Base-by-base conservation (phyloP, 2,888 invertebrate genomes). In the Drosophila putrida region DNA sequence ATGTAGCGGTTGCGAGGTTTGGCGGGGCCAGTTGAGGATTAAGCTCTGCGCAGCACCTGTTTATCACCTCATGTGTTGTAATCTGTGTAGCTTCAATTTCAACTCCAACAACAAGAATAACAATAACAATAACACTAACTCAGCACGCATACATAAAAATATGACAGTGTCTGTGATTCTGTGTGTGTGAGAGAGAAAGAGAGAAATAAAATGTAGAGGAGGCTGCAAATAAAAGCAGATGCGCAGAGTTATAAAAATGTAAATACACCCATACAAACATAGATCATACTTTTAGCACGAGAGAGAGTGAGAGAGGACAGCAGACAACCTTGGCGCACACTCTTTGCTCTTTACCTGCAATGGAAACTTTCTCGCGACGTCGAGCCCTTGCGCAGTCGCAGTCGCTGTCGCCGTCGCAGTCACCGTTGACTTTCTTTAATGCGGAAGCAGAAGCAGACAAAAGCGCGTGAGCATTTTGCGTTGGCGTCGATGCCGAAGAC, bases 51-150 rank as follows among this genome's bases (percentile, higher is more conserved):
- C 78, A 71, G 79, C 83, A 83, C 83, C 83, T 83, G 83, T 87
- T 83, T 84, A 83, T 84, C 83, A 83, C 83, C 78, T 84, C 75
- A 78, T 83, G 83, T 83, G 87, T 87, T 83, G 83, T 83, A 83
- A 83, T 87, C 80, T 75, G 82, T 63, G 80, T 69, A 71, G 87
- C 75, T 65, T 71, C 60, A 65, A 66, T 67, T 64, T 60, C 66
- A 68, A 53, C 61, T 62, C 36, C 54, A 68, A 55, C 65, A 67
- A 46, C 63, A 61, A 36, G 4, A 73, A 43, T 38, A 59, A 15
- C 60, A 55, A 55, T 55, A 66, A 70, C 79, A 73, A 66, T 70
- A 68, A 68, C 64, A 67, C 53, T 66, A 78, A 68, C 64, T 67
- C 41, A 49, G 65, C 55, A 35, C 39, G 27, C 39, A 67, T 9